Base-by-base conservation (phyloP, 1,140 invertebrate genomes). In the Sitobion miscanthi region DNA sequence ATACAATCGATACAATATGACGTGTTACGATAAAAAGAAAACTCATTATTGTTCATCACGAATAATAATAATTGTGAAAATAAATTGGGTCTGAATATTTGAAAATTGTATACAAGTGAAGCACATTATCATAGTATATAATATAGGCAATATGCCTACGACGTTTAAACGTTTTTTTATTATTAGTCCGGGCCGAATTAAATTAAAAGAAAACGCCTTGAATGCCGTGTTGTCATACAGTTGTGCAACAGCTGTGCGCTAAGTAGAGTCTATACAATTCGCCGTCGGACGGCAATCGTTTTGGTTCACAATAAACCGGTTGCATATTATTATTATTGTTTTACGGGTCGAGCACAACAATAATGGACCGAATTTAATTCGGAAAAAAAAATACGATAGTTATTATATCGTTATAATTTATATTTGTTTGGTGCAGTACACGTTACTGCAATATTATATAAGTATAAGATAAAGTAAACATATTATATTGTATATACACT, bases 221-320 rank as follows among this genome's bases (percentile, higher is more conserved):
- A 93, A 93, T 52, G 47, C 11, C 14, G 21, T 93, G 82, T 85
- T 11, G 38, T 54, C 82, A 49, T 49, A 25, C 69, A 49, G 90
- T 92, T 52, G 62, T 38, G 90, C 35, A 83, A 83, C 91, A 93
- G 82, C 82, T 20, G 49, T 93, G 91, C 20, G 91, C 11, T 57
- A 47, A 86, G 91, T 93, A 93, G 49, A 86, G 91, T 42, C 47
- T 93, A 93, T 69, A 93, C 91, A n/a, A 54, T 93, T 93, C 91
- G 91, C 91, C 91, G 91, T 93, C 91, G n/a, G 9, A 89, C 52
- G 4, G 88, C 54, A 9, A 42, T 25, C 35, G 38, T 90, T 25
- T 90, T 11, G 35, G 52, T 17, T 88, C 20, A 35, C 49, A n/a
- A 89, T 5, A 47, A 90, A 69, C 54, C 38, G 54, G 54, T 90